A percentile compares a stretch with the other conserved stretches of the same genome.
These are phyloP conservation scores for Stegophylla sp. DNA, from an alignment of 2,888 invertebrate genomes.

Conservation along the genomic window DNA sequence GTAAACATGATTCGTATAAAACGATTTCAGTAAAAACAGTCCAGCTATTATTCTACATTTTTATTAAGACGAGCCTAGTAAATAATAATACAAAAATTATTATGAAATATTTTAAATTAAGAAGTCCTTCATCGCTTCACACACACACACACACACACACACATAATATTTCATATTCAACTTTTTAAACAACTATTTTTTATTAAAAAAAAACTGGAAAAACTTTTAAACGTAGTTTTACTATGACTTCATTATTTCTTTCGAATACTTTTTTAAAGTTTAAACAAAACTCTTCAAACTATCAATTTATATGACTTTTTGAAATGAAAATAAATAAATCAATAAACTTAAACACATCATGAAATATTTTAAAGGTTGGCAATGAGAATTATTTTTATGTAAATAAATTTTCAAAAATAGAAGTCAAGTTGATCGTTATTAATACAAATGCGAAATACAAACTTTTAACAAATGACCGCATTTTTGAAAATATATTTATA, in stretches of 20 bases:
- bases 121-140: too few relatives aligned
- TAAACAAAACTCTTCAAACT: not conserved
- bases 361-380: not conserved
- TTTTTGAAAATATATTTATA: too few relatives aligned
- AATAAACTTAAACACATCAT: not conserved
- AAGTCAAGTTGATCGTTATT: not conserved
- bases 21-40: too few relatives aligned
- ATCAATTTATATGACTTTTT: not conserved
- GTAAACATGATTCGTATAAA: too few relatives aligned
- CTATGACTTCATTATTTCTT: conserved; percentile 9
- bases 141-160: not conserved
- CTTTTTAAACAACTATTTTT: conserved; percentile 26
- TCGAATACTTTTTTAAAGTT: conserved; percentile 15
- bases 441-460: not conserved
- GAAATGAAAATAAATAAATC: not conserved
- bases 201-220: conserved; percentile 3
- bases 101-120: too few relatives aligned
- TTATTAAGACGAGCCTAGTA: too few relatives aligned
- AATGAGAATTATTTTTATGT: not conserved
- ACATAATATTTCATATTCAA: not conserved
- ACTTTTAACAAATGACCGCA: not conserved
- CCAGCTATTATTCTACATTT: too few relatives aligned
- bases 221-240: conserved; percentile 2
- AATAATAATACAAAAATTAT: too few relatives aligned
- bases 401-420: not conserved